phyloP scores from a whole-genome alignment of 2,113 vertebrate genomes.

The Pimephales promelas region DNA sequence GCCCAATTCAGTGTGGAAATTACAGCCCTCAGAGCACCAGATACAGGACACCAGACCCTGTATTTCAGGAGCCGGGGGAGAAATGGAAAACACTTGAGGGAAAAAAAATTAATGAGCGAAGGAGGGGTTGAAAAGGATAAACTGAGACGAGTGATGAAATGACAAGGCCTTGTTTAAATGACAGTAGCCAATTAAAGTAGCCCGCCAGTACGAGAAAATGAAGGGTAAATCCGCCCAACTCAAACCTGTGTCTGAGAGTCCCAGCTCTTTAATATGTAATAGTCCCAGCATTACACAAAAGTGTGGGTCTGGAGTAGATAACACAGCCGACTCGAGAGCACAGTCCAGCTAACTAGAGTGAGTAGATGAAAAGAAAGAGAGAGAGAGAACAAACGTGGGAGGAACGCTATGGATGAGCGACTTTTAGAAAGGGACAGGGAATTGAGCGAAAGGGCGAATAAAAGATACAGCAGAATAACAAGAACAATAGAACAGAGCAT shows the following conservation, averaged over 20 bases:
- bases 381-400: constrained; percentile 31
- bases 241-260: constrained; percentile 16
- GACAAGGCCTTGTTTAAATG: constrained; percentile 7
- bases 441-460: background rate
- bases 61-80: constrained; percentile 6
- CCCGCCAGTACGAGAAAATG: background rate
- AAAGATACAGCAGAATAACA: background rate
- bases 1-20: constrained; percentile 7
- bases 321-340: constrained; percentile 34
- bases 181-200: constrained; percentile 22
- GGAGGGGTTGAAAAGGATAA: background rate
- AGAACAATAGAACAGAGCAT: background rate
- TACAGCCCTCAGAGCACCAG: constrained; percentile 4
- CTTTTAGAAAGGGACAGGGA: constrained; percentile 31
- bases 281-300: background rate
- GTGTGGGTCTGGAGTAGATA: constrained; percentile 31
- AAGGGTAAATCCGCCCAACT: background rate
- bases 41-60: background rate
- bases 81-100: constrained; percentile 20
- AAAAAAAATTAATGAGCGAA: background rate
- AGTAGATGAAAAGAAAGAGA: constrained; percentile 29
- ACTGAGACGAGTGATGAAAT: background rate
- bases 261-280: constrained; percentile 14
- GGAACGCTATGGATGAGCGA: constrained; percentile 32
- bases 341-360: constrained; percentile 50